A percentile compares a stretch with the other conserved stretches of the same genome.
Conservation (phyloP, 2,113 vertebrate genomes). For the Pogonocichla stellata region DNA sequence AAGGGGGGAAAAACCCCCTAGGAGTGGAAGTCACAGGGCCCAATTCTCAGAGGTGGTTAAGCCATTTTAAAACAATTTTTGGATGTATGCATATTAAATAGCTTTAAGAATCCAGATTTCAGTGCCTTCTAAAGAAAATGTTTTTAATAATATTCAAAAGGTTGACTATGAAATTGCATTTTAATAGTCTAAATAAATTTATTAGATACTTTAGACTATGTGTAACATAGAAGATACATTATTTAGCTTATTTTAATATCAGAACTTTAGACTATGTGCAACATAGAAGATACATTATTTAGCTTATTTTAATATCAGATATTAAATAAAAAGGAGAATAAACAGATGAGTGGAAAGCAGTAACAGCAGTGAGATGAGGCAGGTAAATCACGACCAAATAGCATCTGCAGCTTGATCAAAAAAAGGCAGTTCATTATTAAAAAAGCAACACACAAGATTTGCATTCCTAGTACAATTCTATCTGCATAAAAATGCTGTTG, state of each 20-base stretch:
- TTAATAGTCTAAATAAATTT: neutral
- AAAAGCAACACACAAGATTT: neutral
- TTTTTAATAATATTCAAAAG: neutral
- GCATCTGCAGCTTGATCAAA: neutral
- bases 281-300: neutral
- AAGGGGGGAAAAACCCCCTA: accelerated
- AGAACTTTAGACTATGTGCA: neutral
- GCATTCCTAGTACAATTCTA: neutral
- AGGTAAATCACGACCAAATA: neutral
- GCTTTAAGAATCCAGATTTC: neutral
- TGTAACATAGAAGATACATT: neutral
- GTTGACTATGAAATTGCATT: neutral
- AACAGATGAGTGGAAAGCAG: neutral
- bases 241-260: neutral
- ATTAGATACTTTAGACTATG: neutral
- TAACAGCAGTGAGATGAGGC: neutral
- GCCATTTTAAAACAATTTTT: neutral
- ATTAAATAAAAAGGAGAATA: neutral
- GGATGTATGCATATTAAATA: neutral
- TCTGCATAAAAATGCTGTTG: neutral
- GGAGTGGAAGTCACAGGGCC: neutral
- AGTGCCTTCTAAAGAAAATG: neutral
- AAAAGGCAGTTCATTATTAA: neutral
- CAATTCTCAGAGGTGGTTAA: neutral
- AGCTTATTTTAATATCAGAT: neutral